A percentile compares a stretch with the other conserved stretches of the same genome.
phyloP scores from a whole-genome alignment of 2,888 invertebrate species.

The Polydrusus pterygomalis region DNA sequence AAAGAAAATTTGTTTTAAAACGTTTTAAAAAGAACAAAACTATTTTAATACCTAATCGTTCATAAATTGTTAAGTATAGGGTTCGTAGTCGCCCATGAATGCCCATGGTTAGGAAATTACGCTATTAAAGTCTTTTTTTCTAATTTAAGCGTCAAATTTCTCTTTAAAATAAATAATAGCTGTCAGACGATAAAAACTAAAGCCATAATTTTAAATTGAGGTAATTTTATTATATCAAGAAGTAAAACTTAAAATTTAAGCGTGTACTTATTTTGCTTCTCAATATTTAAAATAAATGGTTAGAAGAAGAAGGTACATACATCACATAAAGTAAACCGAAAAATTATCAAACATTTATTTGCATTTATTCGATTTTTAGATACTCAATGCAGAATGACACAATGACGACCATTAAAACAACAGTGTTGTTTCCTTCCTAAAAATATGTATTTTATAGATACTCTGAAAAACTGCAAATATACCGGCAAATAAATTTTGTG shows the following conservation, averaged over 20 bases:
- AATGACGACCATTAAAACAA: no score
- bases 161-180: conserved; percentile 18
- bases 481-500: no score
- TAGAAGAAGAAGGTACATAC: no score
- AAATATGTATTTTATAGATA: no score
- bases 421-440: no score
- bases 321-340: no score
- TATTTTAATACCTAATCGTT: conserved; percentile 15
- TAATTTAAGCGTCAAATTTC: conserved; percentile 4
- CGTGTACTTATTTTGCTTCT: neutral
- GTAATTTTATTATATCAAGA: conserved; percentile 10
- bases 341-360: no score
- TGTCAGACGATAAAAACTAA: conserved; percentile 20
- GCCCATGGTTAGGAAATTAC: conserved; percentile 13
- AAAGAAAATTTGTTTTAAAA: conserved; percentile 9
- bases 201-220: neutral
- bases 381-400: no score
- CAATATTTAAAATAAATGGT: neutral
- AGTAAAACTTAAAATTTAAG: neutral
- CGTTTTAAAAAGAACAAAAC: conserved; percentile 9
- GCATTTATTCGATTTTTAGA: no score
- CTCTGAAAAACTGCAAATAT: no score
- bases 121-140: neutral
- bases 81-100: conserved; percentile 2
- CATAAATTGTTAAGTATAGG: conserved; percentile 27